These are phyloP conservation scores for Aphyosemion australe DNA, from an alignment of 2,113 vertebrate genomes.

Conservation along the genomic window DNA sequence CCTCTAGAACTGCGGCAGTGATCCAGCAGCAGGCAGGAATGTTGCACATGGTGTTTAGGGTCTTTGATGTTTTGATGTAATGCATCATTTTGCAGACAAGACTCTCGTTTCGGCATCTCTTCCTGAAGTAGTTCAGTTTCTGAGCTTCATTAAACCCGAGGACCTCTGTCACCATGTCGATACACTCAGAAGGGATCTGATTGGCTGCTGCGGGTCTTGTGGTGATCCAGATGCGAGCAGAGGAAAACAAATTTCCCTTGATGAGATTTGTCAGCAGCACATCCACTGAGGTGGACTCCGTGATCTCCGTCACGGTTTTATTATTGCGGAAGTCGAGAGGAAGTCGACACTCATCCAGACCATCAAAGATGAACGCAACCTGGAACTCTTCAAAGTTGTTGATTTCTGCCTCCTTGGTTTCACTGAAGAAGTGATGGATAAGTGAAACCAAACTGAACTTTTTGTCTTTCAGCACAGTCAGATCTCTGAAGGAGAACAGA, in stretches of 20 bases:
- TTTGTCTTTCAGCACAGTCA: background rate
- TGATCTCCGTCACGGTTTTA: background rate
- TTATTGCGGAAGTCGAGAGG: too few relatives aligned
- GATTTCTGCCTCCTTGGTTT: conserved; percentile 14
- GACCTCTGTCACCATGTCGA: conserved; percentile 16
- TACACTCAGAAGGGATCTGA: background rate
- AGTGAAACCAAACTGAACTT: conserved; percentile 4
- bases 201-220: too few relatives aligned
- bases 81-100: background rate
- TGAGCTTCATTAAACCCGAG: conserved; percentile 13
- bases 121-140: conserved; percentile 23
- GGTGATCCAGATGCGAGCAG: conserved; percentile 6
- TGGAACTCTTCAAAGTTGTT: conserved; percentile 1
- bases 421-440: background rate
- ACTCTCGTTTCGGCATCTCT: conserved; percentile 8
- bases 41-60: conserved; percentile 24
- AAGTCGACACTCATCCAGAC: too few relatives aligned
- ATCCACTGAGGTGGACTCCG: conserved; percentile 1
- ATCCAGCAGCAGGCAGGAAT: conserved; percentile 26
- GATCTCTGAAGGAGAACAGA: background rate
- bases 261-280: conserved; percentile 21
- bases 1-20: conserved; percentile 10
- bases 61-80: conserved; percentile 12
- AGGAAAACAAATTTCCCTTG: conserved; percentile 3
- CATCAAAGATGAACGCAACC: too few relatives aligned